phyloP scores from a whole-genome alignment of 2,888 invertebrate genomes.

The Notocelia uddmanniana region DNA sequence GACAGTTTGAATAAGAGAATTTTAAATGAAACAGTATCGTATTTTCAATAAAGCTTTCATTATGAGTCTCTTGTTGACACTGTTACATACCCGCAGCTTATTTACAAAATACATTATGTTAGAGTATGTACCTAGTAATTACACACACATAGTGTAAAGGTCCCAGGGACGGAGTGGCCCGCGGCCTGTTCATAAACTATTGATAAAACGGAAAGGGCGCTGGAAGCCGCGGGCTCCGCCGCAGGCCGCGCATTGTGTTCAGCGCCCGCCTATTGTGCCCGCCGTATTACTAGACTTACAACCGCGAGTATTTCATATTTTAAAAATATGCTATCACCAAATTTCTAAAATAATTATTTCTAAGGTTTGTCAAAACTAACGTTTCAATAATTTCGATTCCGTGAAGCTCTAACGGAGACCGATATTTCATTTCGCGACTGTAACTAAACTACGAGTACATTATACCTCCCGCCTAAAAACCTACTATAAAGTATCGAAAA shows the following conservation, averaged over 20 bases:
- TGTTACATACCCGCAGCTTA: neutral
- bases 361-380: neutral
- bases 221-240: slow-evolving; percentile 14
- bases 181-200: slow-evolving; percentile 32
- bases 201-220: slow-evolving; percentile 36
- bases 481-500: too few relatives aligned
- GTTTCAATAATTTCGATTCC: too few relatives aligned
- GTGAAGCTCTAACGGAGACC: too few relatives aligned
- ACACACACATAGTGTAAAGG: slow-evolving; percentile 17
- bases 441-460: too few relatives aligned
- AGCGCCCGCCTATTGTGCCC: slow-evolving; percentile 22
- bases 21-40: too few relatives aligned
- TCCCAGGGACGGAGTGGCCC: slow-evolving; percentile 10
- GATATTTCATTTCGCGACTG: too few relatives aligned
- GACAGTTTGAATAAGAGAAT: too few relatives aligned
- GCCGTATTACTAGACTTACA: slow-evolving; percentile 22
- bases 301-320: slow-evolving; percentile 9
- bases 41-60: too few relatives aligned
- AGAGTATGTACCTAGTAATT: slow-evolving; percentile 4
- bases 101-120: neutral
- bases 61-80: neutral
- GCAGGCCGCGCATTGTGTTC: slow-evolving; percentile 18
- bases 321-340: neutral
- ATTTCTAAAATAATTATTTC: neutral
- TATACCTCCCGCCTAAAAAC: too few relatives aligned